Evolutionary conservation across 2,113 vertebrate genomes (phyloP), one percentile per base, ranked within the genome.

Genomic region (Rhinolophus sinicus): DNA sequence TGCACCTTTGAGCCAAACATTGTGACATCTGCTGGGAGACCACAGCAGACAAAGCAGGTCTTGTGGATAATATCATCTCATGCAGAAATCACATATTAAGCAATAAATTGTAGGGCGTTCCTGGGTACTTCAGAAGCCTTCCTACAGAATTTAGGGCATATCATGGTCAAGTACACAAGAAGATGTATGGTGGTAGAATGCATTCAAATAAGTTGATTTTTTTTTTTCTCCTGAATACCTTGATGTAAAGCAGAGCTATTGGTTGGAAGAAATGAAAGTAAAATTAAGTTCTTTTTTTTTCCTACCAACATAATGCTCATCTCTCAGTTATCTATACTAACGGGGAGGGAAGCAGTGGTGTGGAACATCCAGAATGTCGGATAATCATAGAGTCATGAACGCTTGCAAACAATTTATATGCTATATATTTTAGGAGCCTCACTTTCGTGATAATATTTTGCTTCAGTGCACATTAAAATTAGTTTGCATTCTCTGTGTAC

Each of bases 401-500:
- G 67, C 85, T 75, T 94, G 85, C 94, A 88, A 88, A 95, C 93
- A 94, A 86, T 96, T 94, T 90, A 91, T 62, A 24, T 60, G 76
- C 65, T 75, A 38, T 77, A 54, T 62, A 94, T 95, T 96, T 95
- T 93, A 93, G 88, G 50, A 78, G 62, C 54, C 95, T 91, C 91
- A 95, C 90, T 52, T 94, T 91, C 90, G 44, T 28, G 64, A 88
- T 86, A 95, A 96, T 96, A 96, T 94, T 96, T 92, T 97, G 97
- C 97, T 95, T 96, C 96, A 94, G 77, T 96, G 96, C 76, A 93
- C 86, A 50, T 86, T 97, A 95, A 94, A 96, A 97, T 97, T 93
- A 97, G 95, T 96, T 96, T 96, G 93, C 56, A 58, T 97, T 96
- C 77, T 90, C 72, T 95, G 82, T 91, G 82, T 91, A 83, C 56